A percentile compares a stretch with the other conserved stretches of the same genome.
Conservation (phyloP, 2,888 invertebrate species). For the Micropterix aruncella region DNA sequence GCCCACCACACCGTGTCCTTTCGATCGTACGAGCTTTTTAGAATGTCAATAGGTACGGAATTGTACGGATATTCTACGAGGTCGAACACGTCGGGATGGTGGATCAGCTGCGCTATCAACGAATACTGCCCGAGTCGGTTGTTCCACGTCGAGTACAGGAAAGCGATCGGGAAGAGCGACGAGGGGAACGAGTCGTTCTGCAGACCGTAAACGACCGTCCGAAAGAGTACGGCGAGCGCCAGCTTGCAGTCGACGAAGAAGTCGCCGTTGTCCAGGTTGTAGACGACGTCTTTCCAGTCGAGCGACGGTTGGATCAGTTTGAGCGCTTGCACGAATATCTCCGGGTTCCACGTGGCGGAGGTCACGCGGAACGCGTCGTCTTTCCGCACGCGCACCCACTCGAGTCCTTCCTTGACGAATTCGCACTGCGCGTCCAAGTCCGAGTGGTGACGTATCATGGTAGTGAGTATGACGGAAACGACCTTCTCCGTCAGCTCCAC, state of each 20-base stretch:
- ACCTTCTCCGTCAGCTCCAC: constrained; percentile 57
- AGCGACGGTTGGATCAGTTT: constrained; percentile 63
- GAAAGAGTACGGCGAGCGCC: constrained; percentile 58
- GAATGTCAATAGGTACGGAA: constrained; percentile 58
- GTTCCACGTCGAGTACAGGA: constrained; percentile 69
- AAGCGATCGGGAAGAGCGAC: constrained; percentile 58
- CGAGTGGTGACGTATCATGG: constrained; percentile 61
- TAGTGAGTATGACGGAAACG: constrained; percentile 58
- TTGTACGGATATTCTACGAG: constrained; percentile 71
- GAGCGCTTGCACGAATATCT: constrained; percentile 68
- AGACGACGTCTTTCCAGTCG: constrained; percentile 70
- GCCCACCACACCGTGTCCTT: constrained; percentile 77
- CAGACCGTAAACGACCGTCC: constrained; percentile 54
- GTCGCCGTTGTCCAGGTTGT: constrained; percentile 67
- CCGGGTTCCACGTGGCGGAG: constrained; percentile 61
- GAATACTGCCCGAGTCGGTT: constrained; percentile 74
- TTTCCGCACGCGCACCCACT: constrained; percentile 28
- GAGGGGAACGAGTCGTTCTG: constrained; percentile 44
- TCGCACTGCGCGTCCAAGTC: constrained; percentile 32
- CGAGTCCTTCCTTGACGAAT: constrained; percentile 34
- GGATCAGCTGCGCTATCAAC: constrained; percentile 59
- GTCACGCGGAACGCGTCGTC: too few relatives aligned
- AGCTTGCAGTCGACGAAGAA: constrained; percentile 66
- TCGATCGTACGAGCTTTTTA: constrained; percentile 79
- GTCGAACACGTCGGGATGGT: constrained; percentile 74